Evolutionary conservation across 30 jellyfish, hydroid and myxozoan species (phyloP), one percentile per base, ranked within the genome.

Genomic region (Chrysaora quinquecirrha): DNA sequence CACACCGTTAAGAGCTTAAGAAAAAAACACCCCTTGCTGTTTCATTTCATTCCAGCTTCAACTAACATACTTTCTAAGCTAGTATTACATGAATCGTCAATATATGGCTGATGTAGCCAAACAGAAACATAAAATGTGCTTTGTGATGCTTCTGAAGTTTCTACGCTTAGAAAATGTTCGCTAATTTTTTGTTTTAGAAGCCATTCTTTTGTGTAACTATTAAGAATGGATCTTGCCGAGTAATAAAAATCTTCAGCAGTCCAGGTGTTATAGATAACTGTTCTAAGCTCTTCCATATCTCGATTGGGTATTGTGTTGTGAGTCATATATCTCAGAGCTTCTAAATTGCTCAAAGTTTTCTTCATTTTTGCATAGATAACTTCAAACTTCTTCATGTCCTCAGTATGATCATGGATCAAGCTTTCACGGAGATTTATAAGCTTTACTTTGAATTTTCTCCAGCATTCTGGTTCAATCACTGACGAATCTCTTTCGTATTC

Each of bases 71-170:
- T 65, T n/a, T 94, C 95, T 1, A 94, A 83, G 52, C 52, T n/a
- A 18, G 49, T n/a, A 21, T 63, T 76, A 23, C 67, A 50, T 23
- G 54, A 67, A 7, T 78, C 96, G 30, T 56, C 88, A 18, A 94
- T 34, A 71, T 75, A 87, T 1, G 99, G 99, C 48, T 94, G 96
- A 71, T 94, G 99, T 19, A 94, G 82, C 99, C 97, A 94, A 43
- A 88, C 43, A 0, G 90, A 78, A n/a, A 87, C 34, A 18, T 70
- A 67, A 12, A 80, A 81, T 1, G 96, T 47, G 34, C 52, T 27
- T 35, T 48, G 52, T 0, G 94, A 52, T 24, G 73, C 47, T n/a
- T 63, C 80, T 12, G 31, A 28, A 0, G 54, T 49, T 0, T 73
- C 83, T 63, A 1, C 28, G 27, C 35, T 32, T 6, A 79, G 64